phyloP scores from a whole-genome alignment of 1,140 invertebrate genomes.

The Drosophila pectinifera region DNA sequence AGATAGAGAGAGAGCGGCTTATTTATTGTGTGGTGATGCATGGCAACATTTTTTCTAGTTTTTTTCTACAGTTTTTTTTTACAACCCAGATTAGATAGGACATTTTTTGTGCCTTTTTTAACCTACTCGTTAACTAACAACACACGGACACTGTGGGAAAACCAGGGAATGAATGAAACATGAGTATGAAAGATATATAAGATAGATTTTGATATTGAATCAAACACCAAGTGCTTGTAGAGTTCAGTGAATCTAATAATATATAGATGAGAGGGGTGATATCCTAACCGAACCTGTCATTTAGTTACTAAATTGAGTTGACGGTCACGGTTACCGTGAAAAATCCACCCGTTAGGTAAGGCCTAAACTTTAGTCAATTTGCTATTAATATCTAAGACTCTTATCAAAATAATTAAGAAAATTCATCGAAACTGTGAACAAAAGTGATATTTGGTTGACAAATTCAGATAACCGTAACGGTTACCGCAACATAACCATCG shows the following conservation, averaged over 20 bases:
- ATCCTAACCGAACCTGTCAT: background rate
- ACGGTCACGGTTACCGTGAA: too few species aligned
- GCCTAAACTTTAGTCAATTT: too few species aligned
- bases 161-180: background rate
- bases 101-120: conserved; percentile 1
- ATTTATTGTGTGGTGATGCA: conserved; percentile 13
- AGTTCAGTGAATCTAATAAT: background rate
- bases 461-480: background rate
- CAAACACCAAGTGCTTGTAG: background rate
- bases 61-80: conserved; percentile 17
- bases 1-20: conserved; percentile 14
- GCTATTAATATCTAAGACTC: too few species aligned
- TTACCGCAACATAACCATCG: background rate
- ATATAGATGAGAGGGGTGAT: background rate
- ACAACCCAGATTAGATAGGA: conserved; percentile 68
- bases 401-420: too few species aligned
- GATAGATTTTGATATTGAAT: background rate
- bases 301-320: background rate
- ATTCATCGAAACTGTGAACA: too few species aligned
- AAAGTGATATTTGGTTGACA: too few species aligned
- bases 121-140: background rate
- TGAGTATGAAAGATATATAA: background rate
- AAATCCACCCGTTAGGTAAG: too few species aligned
- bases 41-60: conserved; percentile 26
- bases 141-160: background rate